phyloP scores from a whole-genome alignment of 1,140 invertebrate genomes.

The Zaprionus camerounensis region DNA sequence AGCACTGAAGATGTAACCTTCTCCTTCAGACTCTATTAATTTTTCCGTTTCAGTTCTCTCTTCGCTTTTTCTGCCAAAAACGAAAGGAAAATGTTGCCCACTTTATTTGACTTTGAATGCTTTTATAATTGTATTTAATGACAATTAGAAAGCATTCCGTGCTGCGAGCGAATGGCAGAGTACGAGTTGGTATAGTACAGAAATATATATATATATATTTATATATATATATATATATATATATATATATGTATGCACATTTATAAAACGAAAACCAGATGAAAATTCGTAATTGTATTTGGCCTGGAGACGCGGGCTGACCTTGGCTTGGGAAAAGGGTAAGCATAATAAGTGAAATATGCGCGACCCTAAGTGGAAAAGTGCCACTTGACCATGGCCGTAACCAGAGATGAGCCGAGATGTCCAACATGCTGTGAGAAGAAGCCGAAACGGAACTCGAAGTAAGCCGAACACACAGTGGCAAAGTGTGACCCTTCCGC shows the following conservation, averaged over 20 bases:
- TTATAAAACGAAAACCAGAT: neutral
- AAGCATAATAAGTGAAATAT: constrained; percentile 2
- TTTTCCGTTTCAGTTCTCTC: neutral
- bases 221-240: neutral
- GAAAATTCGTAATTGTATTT: constrained; percentile 1
- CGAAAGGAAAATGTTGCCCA: neutral
- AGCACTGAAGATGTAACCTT: neutral
- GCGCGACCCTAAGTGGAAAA: constrained; percentile 1
- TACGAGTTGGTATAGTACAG: neutral
- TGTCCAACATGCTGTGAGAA: neutral
- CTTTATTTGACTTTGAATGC: constrained; percentile 10
- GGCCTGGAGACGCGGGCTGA: neutral
- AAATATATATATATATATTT: neutral
- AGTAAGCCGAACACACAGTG: neutral
- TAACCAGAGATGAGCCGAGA: neutral
- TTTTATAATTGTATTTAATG: constrained; percentile 10
- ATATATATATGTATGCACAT: neutral
- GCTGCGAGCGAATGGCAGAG: neutral
- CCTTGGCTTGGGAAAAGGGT: neutral
- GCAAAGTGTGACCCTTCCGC: constrained; percentile 37
- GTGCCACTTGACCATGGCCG: neutral
- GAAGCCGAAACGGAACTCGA: neutral
- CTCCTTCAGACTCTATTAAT: neutral
- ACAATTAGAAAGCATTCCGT: constrained; percentile 1
- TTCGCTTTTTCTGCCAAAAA: neutral